Conservation (phyloP, 2,113 vertebrate genomes). For the Podilymbus podiceps region DNA sequence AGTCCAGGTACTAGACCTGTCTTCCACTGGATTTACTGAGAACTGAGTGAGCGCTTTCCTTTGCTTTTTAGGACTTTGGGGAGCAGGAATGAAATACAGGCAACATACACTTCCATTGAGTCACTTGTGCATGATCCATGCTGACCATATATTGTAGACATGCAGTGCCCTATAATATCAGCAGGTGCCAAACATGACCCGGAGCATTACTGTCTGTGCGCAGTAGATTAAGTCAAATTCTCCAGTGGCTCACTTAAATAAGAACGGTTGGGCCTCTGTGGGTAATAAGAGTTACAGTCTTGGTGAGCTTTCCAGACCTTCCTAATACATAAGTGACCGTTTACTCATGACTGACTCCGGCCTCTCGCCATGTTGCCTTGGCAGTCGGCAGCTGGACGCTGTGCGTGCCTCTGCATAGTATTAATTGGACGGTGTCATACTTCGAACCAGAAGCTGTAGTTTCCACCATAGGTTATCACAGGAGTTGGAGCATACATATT, state of each 20-base stretch:
- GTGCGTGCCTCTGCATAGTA: not conserved
- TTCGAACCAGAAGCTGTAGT: not conserved
- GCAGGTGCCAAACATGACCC: not conserved
- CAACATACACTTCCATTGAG: not conserved
- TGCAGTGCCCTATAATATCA: not conserved
- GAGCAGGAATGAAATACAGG: not conserved
- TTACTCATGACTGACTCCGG: not conserved
- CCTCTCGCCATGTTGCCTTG: not conserved
- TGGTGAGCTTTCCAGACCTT: not conserved
- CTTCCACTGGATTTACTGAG: not conserved
- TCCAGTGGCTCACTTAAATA: not conserved
- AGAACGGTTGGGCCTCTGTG: not conserved
- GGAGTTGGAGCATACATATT: not conserved
- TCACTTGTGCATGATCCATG: not conserved
- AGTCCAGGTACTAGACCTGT: not conserved
- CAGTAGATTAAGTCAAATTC: not conserved
- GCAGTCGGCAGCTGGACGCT: not conserved
- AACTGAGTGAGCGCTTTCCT: not conserved
- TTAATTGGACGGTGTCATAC: not conserved
- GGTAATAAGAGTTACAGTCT: not conserved
- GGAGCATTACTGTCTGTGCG: not conserved
- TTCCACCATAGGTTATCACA: not conserved
- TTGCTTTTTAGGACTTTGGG: not conserved
- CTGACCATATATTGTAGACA: not conserved
- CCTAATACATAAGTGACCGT: not conserved